Percentiles rank a stretch among this genome's conserved stretches.
Evolutionary conservation across 2,888 invertebrate species (phyloP).

Genomic region (Pyrrhosoma nymphula): DNA sequence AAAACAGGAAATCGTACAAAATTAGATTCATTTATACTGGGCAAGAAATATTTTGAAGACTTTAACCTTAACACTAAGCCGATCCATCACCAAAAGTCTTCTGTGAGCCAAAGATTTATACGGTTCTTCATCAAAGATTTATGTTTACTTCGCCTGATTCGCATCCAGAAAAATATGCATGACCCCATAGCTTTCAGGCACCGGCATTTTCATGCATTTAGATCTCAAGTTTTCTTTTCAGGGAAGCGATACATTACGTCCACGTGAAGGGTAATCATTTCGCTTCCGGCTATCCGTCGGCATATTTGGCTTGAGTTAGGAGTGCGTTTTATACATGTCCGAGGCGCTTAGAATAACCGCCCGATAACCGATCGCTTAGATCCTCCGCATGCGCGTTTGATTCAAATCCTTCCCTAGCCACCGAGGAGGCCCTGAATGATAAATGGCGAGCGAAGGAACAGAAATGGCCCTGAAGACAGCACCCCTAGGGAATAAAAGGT

Average conservation of each 20-base stretch:
- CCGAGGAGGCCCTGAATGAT: background rate
- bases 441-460: background rate
- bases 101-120: too few species aligned
- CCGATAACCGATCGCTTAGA: background rate
- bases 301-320: background rate
- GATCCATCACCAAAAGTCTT: too few species aligned
- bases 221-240: background rate
- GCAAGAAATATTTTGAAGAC: too few species aligned
- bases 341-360: background rate
- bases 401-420: background rate
- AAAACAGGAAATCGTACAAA: too few species aligned
- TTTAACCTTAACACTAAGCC: too few species aligned
- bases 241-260: background rate
- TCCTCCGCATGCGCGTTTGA: background rate
- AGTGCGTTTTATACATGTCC: background rate
- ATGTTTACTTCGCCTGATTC: too few species aligned
- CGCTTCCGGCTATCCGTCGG: background rate
- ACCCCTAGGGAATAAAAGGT: background rate
- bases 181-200: too few species aligned
- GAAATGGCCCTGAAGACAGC: constrained; percentile 32
- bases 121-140: too few species aligned
- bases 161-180: too few species aligned
- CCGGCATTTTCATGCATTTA: background rate
- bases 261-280: background rate
- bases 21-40: too few species aligned